Evolutionary conservation across 2,888 invertebrate genomes (phyloP).

Genomic region (Glaucopsyche alexis): DNA sequence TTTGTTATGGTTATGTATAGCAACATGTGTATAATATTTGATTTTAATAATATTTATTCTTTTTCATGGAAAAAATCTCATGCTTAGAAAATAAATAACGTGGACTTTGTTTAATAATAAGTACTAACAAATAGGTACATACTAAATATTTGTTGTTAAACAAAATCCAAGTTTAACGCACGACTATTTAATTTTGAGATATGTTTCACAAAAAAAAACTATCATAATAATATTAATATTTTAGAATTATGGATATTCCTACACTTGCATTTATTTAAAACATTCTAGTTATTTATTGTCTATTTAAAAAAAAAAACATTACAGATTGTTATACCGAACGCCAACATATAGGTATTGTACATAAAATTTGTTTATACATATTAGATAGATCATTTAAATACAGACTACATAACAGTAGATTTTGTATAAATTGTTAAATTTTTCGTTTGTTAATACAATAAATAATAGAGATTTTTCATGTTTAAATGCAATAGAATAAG

Average conservation of each 20-base stretch:
- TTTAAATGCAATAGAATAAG: conserved; percentile 55
- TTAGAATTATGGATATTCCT: not conserved
- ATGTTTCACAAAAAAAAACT: too few species aligned
- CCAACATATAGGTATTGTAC: not conserved
- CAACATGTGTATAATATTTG: too few species aligned
- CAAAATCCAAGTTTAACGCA: too few species aligned
- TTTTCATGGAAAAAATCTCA: too few species aligned
- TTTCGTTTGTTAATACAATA: conserved; percentile 21
- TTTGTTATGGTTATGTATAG: too few species aligned
- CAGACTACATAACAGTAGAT: conserved; percentile 24
- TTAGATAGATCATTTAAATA: conserved; percentile 30
- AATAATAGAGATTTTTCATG: conserved; percentile 43
- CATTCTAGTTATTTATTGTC: not conserved
- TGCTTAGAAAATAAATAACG: too few species aligned
- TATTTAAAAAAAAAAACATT: not conserved
- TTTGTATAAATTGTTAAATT: conserved; percentile 30
- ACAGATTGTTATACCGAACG: not conserved
- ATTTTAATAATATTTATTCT: too few species aligned
- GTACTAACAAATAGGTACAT: too few species aligned
- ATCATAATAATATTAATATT: too few species aligned
- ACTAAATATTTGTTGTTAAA: too few species aligned
- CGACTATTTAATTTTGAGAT: too few species aligned
- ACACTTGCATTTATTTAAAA: not conserved
- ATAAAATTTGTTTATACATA: conserved; percentile 27
- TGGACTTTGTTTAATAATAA: too few species aligned